Evolutionary conservation across 2,113 vertebrate species (phyloP).

Genomic region (Malaclemys terrapin): DNA sequence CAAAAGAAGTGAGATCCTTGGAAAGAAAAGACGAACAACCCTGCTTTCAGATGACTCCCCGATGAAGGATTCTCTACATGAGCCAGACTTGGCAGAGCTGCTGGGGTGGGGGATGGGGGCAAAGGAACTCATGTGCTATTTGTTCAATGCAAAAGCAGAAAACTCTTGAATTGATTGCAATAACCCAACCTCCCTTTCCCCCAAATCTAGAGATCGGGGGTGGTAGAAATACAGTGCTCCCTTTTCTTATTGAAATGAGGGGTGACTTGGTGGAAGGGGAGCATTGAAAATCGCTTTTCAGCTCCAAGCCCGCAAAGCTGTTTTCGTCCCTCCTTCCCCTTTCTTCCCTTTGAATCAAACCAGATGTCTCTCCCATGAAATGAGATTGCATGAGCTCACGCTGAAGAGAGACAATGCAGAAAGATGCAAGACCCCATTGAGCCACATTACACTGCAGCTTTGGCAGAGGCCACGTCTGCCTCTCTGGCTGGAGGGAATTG

Average conservation of each 20-base stretch:
- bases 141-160: neutral
- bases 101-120: neutral
- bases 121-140: neutral
- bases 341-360: constrained; percentile 66
- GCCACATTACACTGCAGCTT: constrained; percentile 5
- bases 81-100: neutral
- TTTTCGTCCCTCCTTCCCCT: constrained; percentile 42
- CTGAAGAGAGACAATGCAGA: constrained; percentile 26
- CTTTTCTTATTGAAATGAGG: constrained; percentile 70
- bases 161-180: neutral
- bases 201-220: neutral
- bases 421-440: neutral
- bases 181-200: neutral
- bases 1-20: neutral
- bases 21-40: neutral
- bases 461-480: neutral
- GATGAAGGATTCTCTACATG: neutral
- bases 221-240: neutral
- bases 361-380: constrained; percentile 68
- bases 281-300: constrained; percentile 33
- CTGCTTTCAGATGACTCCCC: neutral
- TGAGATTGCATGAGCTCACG: constrained; percentile 45
- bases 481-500: neutral
- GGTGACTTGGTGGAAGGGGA: constrained; percentile 5
- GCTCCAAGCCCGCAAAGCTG: neutral